Evolutionary conservation across 2,797 vertebrate genomes (phyloP).

Genomic region (Neopelma chrysocephalum): DNA sequence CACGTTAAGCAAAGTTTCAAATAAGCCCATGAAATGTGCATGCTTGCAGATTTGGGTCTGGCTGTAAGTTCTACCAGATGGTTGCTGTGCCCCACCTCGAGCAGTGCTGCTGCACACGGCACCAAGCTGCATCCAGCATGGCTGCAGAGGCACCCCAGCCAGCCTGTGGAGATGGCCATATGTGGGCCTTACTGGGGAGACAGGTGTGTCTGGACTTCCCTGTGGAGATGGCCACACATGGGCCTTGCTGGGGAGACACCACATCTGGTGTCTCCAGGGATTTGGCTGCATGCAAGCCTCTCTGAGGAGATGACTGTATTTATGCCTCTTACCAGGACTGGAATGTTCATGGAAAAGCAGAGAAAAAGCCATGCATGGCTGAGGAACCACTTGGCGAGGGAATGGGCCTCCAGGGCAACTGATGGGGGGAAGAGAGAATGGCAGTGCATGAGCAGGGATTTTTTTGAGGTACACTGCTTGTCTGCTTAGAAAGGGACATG

Average conservation of each 20-base stretch:
- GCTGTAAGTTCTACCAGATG: background rate
- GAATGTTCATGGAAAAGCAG: background rate
- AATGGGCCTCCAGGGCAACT: background rate
- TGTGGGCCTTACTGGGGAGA: fast-evolving
- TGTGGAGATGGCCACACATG: fast-evolving
- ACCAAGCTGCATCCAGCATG: fast-evolving
- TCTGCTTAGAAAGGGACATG: background rate
- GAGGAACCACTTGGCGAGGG: background rate
- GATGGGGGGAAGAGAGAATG: background rate
- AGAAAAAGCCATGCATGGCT: background rate
- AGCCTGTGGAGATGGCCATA: background rate
- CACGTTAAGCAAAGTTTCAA: background rate
- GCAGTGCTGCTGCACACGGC: fast-evolving
- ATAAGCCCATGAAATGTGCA: background rate
- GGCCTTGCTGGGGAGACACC: background rate
- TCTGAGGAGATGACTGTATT: fast-evolving
- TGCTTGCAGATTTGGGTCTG: background rate
- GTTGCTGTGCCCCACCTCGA: fast-evolving
- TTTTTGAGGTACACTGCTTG: background rate
- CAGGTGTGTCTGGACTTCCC: background rate
- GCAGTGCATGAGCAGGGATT: background rate
- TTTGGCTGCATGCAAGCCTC: fast-evolving
- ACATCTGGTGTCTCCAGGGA: background rate
- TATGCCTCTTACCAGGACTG: background rate
- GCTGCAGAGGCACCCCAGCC: background rate